These are phyloP conservation scores for Drosophila sturtevanti DNA, from an alignment of 1,140 invertebrate species.

Conservation along the genomic window DNA sequence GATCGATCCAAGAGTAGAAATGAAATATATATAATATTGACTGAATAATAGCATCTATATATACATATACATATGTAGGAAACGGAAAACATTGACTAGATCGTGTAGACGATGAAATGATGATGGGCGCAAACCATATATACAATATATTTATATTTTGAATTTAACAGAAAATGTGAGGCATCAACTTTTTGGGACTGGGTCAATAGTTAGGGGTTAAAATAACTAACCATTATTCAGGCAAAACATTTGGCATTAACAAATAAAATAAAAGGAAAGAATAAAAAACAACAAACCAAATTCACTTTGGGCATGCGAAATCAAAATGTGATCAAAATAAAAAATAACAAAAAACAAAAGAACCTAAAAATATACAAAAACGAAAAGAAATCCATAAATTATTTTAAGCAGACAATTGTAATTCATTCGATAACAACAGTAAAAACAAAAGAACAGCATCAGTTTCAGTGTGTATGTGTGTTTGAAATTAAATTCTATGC, in stretches of 20 bases:
- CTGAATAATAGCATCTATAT: conserved; percentile 72
- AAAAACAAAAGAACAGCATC: conserved; percentile 42
- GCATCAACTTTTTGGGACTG: conserved; percentile 27
- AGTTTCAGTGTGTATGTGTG: conserved; percentile 77
- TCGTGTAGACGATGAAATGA: neutral
- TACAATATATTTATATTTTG: conserved; percentile 47
- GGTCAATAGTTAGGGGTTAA: conserved; percentile 26
- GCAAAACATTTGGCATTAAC: conserved; percentile 70
- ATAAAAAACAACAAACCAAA: conserved; percentile 59
- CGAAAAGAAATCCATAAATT: conserved; percentile 53
- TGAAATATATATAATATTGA: conserved; percentile 63
- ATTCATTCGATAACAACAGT: conserved; percentile 61
- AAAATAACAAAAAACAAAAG: conserved; percentile 48
- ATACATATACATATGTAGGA: conserved; percentile 42
- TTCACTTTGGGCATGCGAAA: conserved; percentile 75
- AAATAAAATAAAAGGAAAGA: conserved; percentile 1
- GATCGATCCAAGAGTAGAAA: conserved; percentile 8
- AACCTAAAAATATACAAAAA: conserved; percentile 28
- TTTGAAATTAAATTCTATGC: conserved; percentile 71
- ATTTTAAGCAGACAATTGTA: conserved; percentile 74
- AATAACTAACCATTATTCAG: conserved; percentile 60
- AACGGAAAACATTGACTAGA: neutral
- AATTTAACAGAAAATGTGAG: conserved; percentile 41
- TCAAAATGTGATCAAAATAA: conserved; percentile 79
- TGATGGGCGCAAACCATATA: neutral